phyloP scores from a whole-genome alignment of 2,797 vertebrate genomes.

The Menidia menidia region DNA sequence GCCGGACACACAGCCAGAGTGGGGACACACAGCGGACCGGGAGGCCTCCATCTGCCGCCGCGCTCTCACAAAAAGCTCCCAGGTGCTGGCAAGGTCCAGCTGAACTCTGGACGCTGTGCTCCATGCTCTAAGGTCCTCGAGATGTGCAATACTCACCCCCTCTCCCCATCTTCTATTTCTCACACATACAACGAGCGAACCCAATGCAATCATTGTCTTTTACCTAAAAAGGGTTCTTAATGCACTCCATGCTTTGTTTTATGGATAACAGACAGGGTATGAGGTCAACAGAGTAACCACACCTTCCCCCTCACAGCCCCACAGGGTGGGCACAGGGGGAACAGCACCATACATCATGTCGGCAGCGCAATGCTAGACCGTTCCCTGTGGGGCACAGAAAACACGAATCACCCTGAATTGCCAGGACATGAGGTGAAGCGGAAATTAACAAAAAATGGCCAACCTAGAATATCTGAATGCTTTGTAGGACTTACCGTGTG shows the following conservation, averaged over 20 bases:
- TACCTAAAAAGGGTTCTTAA: slow-evolving; percentile 48
- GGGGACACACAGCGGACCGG: slow-evolving; percentile 41
- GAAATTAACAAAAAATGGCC: slow-evolving; percentile 13
- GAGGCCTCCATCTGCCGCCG: slow-evolving; percentile 46
- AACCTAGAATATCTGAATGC: slow-evolving; percentile 28
- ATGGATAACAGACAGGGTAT: slow-evolving; percentile 62
- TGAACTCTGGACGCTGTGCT: slow-evolving; percentile 67
- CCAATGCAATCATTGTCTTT: slow-evolving; percentile 46
- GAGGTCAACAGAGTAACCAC: slow-evolving; percentile 38
- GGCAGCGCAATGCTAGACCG: slow-evolving; percentile 13
- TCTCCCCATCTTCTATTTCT: slow-evolving; percentile 3
- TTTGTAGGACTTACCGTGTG: slow-evolving; percentile 26
- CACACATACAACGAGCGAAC: slow-evolving; percentile 12
- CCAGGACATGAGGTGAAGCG: slow-evolving; percentile 35
- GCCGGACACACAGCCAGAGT: slow-evolving; percentile 49
- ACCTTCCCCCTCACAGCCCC: slow-evolving; percentile 50
- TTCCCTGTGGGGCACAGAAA: slow-evolving; percentile 28
- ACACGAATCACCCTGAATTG: slow-evolving; percentile 43
- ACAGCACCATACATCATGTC: slow-evolving; percentile 9
- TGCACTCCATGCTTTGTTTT: slow-evolving; percentile 48
- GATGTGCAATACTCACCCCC: slow-evolving; percentile 58
- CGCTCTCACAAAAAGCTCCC: slow-evolving; percentile 48
- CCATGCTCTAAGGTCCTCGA: slow-evolving; percentile 57
- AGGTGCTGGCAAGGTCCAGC: slow-evolving; percentile 69
- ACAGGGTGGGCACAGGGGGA: slow-evolving; percentile 38